A percentile compares a stretch with the other conserved stretches of the same genome.
Conservation (phyloP, 2,888 invertebrate species). For the Alsophila aescularia region DNA sequence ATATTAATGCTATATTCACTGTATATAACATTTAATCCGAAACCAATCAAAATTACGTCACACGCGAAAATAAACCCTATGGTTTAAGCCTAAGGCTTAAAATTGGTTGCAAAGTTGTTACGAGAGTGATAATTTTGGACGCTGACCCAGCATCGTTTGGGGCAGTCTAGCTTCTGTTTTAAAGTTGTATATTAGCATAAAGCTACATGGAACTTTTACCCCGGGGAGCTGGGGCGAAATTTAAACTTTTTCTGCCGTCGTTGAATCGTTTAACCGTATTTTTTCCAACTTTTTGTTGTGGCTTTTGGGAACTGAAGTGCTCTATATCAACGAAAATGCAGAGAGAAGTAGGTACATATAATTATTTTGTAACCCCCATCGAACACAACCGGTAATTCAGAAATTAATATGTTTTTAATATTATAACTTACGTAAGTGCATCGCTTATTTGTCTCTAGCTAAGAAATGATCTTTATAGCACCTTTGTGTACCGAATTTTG, state of each 20-base stretch:
- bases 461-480: no score
- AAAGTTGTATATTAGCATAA: slow-evolving; percentile 29
- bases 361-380: no score
- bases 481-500: no score
- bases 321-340: background rate
- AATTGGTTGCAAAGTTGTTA: background rate
- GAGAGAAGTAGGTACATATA: slow-evolving; percentile 1
- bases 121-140: slow-evolving; percentile 18
- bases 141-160: slow-evolving; percentile 23
- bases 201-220: slow-evolving; percentile 25
- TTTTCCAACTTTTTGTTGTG: slow-evolving; percentile 20
- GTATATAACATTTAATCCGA: slow-evolving; percentile 19
- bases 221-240: slow-evolving; percentile 11
- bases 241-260: slow-evolving; percentile 22
- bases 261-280: slow-evolving; percentile 20
- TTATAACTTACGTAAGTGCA: no score
- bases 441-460: no score
- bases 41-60: slow-evolving; percentile 16
- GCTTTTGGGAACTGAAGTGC: slow-evolving; percentile 3
- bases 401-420: no score
- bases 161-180: slow-evolving; percentile 23
- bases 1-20: slow-evolving; percentile 11
- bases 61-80: background rate
- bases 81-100: background rate
- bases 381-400: no score